These are phyloP conservation scores for Periphyllus acericola DNA, from an alignment of 2,888 invertebrate species.

Conservation along the genomic window DNA sequence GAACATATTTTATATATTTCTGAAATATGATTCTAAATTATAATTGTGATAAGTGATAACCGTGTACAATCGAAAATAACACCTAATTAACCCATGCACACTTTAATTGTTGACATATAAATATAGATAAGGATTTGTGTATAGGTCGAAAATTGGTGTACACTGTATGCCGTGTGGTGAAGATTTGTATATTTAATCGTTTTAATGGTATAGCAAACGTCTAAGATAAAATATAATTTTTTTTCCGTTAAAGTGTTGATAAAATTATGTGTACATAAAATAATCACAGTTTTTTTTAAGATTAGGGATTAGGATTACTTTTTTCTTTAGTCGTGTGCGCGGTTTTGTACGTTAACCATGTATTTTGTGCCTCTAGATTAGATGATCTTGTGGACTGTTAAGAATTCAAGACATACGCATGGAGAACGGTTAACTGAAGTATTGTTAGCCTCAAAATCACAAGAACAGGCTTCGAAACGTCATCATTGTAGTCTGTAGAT, in stretches of 20 bases:
- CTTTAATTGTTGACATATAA: conserved; percentile 9
- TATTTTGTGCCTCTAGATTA: conserved; percentile 2
- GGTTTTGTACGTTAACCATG: conserved; percentile 23
- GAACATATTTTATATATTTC: neutral
- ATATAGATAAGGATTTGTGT: neutral
- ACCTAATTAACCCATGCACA: neutral
- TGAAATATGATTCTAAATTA: neutral
- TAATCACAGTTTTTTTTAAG: neutral
- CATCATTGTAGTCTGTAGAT: neutral
- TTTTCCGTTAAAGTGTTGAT: neutral
- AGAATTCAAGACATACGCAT: conserved; percentile 13
- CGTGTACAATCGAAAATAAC: conserved; percentile 13
- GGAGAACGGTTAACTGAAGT: conserved; percentile 35
- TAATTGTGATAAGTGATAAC: neutral
- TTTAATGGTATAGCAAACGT: neutral
- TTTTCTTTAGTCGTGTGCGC: conserved; percentile 18
- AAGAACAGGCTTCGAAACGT: neutral
- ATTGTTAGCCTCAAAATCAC: neutral
- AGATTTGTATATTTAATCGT: neutral
- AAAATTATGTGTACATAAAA: neutral
- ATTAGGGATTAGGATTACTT: neutral
- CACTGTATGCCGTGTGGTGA: neutral
- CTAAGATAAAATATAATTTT: neutral
- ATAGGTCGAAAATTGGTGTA: neutral
- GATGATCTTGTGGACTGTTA: conserved; percentile 14